Evolutionary conservation across 2,113 vertebrate genomes (phyloP), one percentile per base, ranked within the genome.

Genomic region (Leuciscus idus): DNA sequence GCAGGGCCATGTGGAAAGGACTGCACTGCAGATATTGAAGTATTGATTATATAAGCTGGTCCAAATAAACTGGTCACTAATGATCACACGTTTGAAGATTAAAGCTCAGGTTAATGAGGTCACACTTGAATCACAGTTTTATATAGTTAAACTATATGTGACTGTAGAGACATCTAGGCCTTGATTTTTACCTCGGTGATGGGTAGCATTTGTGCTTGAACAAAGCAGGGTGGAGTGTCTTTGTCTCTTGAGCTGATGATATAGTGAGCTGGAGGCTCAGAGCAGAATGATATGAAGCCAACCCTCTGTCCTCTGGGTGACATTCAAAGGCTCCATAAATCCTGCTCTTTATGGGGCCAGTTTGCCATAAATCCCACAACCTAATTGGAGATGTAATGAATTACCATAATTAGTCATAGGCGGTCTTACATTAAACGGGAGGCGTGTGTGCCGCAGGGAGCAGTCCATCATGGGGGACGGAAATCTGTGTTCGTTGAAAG

Each of bases 341-440:
- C 97, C 95, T 96, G 95, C 93, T 95, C 96, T 98, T 99, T 98
- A 98, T 96, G 96, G 97, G 96, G 96, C 94, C 95, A 95, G 96
- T 96, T 95, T 94, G 96, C 95, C 94, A 97, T 98, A 98, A 98
- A 98, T 97, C 97, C 95, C 96, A 96, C 96, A 96, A 96, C 95
- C 97, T 98, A 98, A 99, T 99, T 99, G 97, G 96, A 97, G 96
- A 96, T 98, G 97, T 98, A 98, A 98, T 99, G 97, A 98, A 99
- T 99, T 98, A 98, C 96, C 97, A 97, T 99, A 99, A 99, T 99
- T 98, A 98, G 96, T 98, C 97, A 93, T 98, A 96, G 97, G 97
- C 97, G 97, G 96, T 97, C 96, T 97, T 96, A 96, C 96, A 96
- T 96, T 96, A 96, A 95, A 95, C 92, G 95, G 91, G 93, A 94